A percentile compares a stretch with the other conserved stretches of the same genome.
phyloP scores from a whole-genome alignment of 2,888 invertebrate species.

The Cordilura impudica region DNA sequence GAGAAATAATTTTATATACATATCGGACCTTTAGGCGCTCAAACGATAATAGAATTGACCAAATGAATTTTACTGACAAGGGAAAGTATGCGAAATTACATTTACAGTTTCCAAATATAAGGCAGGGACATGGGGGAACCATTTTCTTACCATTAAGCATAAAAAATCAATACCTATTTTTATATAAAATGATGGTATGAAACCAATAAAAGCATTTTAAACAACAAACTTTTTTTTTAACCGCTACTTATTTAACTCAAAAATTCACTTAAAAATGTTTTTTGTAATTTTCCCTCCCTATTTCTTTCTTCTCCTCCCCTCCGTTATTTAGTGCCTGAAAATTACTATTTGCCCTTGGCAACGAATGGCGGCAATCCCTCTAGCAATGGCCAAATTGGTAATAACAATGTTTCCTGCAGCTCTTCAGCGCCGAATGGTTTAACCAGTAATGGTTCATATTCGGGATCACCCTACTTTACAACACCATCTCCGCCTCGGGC shows the following conservation, averaged over 20 bases:
- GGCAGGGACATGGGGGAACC: no score
- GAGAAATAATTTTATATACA: neutral
- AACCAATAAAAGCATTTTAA: no score
- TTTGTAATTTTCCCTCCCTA: slow-evolving; percentile 29
- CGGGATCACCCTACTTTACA: slow-evolving; percentile 76
- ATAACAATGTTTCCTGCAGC: slow-evolving; percentile 64
- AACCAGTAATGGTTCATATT: slow-evolving; percentile 65
- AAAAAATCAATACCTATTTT: no score
- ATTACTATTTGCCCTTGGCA: slow-evolving; percentile 78
- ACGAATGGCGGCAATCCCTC: slow-evolving; percentile 67
- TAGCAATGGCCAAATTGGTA: slow-evolving; percentile 66
- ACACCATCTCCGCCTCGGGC: slow-evolving; percentile 76
- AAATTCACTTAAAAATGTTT: neutral
- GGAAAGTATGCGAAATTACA: neutral
- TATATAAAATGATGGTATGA: no score
- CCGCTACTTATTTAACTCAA: neutral
- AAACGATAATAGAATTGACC: neutral
- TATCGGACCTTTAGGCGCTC: neutral
- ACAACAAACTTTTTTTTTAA: neutral
- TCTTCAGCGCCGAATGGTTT: slow-evolving; percentile 54
- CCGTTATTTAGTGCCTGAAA: slow-evolving; percentile 81
- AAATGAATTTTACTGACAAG: neutral
- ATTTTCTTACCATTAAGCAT: no score
- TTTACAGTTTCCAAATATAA: no score
- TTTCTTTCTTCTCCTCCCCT: slow-evolving; percentile 19